A percentile compares a stretch with the other conserved stretches of the same genome.
Evolutionary conservation across 2,113 vertebrate species (phyloP).

Genomic region (Amphilophus citrinellus): DNA sequence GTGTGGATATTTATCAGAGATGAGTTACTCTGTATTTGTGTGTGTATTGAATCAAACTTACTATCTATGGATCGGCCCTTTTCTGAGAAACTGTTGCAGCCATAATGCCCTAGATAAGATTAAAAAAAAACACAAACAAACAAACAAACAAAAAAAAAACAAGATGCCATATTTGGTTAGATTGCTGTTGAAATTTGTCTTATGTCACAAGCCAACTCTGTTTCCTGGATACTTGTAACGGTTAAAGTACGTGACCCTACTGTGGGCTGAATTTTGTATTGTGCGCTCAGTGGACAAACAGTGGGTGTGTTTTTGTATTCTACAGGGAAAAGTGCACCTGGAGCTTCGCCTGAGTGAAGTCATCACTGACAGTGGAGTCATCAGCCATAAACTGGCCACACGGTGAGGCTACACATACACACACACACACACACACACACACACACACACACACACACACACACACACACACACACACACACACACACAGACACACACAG

Average conservation of each 20-base stretch:
- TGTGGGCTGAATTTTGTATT: not conserved
- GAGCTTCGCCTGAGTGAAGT: slow-evolving; percentile 96
- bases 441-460: too few relatives aligned
- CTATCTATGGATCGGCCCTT: not conserved
- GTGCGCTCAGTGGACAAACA: not conserved
- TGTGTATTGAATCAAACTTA: not conserved
- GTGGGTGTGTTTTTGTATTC: slow-evolving; percentile 47
- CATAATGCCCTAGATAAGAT: not conserved
- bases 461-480: too few relatives aligned
- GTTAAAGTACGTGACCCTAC: too few relatives aligned
- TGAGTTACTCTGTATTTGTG: not conserved
- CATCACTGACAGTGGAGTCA: slow-evolving; percentile 92
- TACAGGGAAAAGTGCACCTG: slow-evolving; percentile 96
- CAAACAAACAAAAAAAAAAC: not conserved
- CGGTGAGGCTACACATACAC: slow-evolving; percentile 82
- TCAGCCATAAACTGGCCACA: slow-evolving; percentile 95
- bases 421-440: not conserved
- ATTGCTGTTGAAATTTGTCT: not conserved
- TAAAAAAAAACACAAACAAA: not conserved
- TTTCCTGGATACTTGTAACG: not conserved
- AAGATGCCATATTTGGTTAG: not conserved
- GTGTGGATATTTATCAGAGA: not conserved
- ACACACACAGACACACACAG: not conserved
- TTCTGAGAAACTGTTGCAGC: not conserved
- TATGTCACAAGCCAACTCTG: not conserved